A percentile compares a stretch with the other conserved stretches of the same genome.
Conservation (phyloP, 2,888 invertebrate species). For the Hydroisotoma schaefferi region DNA sequence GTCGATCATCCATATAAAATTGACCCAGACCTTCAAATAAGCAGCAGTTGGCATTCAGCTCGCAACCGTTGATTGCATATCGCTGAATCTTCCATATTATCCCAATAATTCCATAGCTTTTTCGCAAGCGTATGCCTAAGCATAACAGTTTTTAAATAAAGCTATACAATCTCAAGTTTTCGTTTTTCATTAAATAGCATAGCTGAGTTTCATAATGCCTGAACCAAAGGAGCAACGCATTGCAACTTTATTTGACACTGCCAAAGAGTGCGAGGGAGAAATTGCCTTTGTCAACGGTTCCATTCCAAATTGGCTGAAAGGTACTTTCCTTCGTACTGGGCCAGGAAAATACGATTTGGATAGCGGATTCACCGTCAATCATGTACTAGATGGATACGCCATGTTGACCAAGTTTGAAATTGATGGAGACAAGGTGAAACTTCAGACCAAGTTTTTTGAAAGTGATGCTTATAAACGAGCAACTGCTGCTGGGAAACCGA, state of each 20-base stretch:
- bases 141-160: neutral
- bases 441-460: slow-evolving; percentile 52
- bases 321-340: slow-evolving; percentile 51
- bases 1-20: neutral
- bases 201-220: slow-evolving; percentile 1
- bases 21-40: neutral
- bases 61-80: neutral
- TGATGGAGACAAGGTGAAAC: slow-evolving; percentile 51
- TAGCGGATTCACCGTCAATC: slow-evolving; percentile 51
- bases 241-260: slow-evolving; percentile 48
- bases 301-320: slow-evolving; percentile 30
- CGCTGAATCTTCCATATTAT: neutral
- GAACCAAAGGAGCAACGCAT: neutral
- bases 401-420: slow-evolving; percentile 54
- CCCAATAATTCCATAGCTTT: too few species aligned
- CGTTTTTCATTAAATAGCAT: neutral
- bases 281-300: slow-evolving; percentile 39
- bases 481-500: slow-evolving; percentile 52
- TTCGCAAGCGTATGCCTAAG: too few species aligned
- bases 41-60: neutral
- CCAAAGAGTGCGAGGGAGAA: slow-evolving; percentile 49
- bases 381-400: slow-evolving; percentile 55
- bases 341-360: slow-evolving; percentile 32
- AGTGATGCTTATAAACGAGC: slow-evolving; percentile 54
- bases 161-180: neutral